These are phyloP conservation scores for Temnothorax nylanderi DNA, from an alignment of 1,140 invertebrate species.

Conservation along the genomic window DNA sequence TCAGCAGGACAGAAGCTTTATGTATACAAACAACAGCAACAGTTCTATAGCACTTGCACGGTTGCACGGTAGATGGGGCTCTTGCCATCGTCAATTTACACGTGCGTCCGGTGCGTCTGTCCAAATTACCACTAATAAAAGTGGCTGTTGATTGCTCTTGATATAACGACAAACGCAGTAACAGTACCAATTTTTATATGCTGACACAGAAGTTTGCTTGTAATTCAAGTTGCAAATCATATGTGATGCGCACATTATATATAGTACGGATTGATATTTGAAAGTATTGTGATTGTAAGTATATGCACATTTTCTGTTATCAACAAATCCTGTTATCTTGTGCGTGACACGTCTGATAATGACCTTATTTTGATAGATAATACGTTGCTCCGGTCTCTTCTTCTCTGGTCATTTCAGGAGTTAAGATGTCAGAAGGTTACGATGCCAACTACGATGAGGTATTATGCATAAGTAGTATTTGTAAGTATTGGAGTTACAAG, in stretches of 20 bases:
- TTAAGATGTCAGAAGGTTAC: conserved; percentile 52
- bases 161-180: too few species aligned
- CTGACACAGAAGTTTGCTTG: not conserved
- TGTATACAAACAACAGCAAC: not conserved
- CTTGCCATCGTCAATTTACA: not conserved
- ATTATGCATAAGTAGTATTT: not conserved
- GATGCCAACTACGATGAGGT: conserved; percentile 70
- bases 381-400: not conserved
- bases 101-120: not conserved
- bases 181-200: not conserved
- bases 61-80: conserved; percentile 48
- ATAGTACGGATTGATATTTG: too few species aligned
- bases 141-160: not conserved
- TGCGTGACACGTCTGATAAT: not conserved
- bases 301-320: not conserved
- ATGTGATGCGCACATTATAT: too few species aligned
- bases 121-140: not conserved
- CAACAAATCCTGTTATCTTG: not conserved
- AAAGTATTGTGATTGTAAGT: not conserved
- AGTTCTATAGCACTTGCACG: not conserved
- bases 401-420: not conserved
- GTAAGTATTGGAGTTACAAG: not conserved
- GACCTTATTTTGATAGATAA: not conserved
- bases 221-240: not conserved
- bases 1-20: not conserved